phyloP scores from a whole-genome alignment of 2,113 vertebrate genomes.

The Ondatra zibethicus region DNA sequence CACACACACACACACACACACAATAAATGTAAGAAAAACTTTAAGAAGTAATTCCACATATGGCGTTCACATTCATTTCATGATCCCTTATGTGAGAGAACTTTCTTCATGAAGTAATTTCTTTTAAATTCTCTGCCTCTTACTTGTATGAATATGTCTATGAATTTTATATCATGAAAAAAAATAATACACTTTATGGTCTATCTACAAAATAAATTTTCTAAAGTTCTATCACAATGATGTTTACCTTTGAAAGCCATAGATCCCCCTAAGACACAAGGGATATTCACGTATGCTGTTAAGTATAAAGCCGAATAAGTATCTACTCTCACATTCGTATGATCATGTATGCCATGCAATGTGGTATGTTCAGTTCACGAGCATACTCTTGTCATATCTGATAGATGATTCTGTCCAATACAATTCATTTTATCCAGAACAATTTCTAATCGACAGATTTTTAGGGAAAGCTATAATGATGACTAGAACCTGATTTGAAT shows the following conservation, averaged over 20 bases:
- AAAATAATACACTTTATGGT: not conserved
- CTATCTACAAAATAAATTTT: not conserved
- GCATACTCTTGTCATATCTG: not conserved
- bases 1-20: not conserved
- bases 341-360: not conserved
- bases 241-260: not conserved
- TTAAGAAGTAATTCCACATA: not conserved
- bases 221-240: not conserved
- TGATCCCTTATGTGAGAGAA: not conserved
- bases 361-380: not conserved
- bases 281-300: not conserved
- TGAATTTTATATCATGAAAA: slow-evolving; percentile 14
- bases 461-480: not conserved
- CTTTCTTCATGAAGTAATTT: not conserved
- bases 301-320: not conserved
- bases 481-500: not conserved
- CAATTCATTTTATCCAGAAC: not conserved
- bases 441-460: not conserved
- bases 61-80: not conserved
- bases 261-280: not conserved
- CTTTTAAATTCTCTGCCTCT: not conserved
- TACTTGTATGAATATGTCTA: not conserved
- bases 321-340: not conserved
- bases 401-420: not conserved
- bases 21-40: not conserved